Evolutionary conservation across 2,113 vertebrate genomes (phyloP).

Genomic region (Peromyscus californicus): DNA sequence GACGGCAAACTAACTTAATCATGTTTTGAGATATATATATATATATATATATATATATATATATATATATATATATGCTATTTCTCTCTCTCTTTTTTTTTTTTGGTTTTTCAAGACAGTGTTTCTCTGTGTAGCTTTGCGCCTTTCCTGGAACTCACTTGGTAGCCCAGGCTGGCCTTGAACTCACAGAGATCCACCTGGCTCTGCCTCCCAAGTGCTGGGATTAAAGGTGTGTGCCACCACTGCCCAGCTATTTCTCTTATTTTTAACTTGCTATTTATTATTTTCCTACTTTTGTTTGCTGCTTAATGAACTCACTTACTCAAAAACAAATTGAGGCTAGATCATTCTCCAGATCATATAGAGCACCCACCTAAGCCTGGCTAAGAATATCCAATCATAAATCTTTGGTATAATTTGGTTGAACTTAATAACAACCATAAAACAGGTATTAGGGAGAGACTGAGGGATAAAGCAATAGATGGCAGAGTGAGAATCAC

Average conservation of each 20-base stretch:
- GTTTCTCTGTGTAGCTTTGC: too few relatives aligned
- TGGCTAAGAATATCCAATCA: background rate
- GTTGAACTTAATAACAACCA: background rate
- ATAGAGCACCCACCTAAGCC: too few relatives aligned
- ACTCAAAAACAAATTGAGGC: background rate
- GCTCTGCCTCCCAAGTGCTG: too few relatives aligned
- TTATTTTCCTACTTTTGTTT: background rate
- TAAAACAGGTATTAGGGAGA: background rate
- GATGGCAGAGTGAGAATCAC: background rate
- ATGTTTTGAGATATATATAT: background rate
- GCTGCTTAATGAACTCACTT: background rate
- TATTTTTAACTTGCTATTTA: background rate
- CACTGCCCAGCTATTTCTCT: too few relatives aligned
- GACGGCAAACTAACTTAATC: background rate
- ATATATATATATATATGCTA: too few relatives aligned
- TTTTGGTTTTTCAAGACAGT: too few relatives aligned
- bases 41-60: background rate
- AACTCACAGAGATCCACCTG: too few relatives aligned
- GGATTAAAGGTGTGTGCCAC: too few relatives aligned
- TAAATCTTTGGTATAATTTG: background rate
- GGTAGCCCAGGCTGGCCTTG: too few relatives aligned
- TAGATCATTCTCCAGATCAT: background rate
- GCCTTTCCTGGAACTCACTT: too few relatives aligned
- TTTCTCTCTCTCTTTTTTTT: too few relatives aligned
- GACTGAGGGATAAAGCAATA: background rate